phyloP scores from a whole-genome alignment of 2,797 vertebrate genomes.

The Anguilla anguilla region DNA sequence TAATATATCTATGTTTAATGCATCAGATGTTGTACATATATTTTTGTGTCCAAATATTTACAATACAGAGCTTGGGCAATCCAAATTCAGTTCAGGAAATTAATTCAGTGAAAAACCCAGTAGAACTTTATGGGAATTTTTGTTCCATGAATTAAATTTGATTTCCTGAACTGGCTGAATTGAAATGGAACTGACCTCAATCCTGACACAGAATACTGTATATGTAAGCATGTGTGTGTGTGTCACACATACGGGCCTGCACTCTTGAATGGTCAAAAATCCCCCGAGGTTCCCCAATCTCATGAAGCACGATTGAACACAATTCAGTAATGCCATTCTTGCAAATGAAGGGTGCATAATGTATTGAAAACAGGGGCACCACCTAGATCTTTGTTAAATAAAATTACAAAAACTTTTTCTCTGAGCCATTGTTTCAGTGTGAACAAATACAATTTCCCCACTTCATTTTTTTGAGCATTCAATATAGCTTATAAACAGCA shows the following conservation, averaged over 20 bases:
- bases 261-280: neutral
- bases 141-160: too few relatives aligned
- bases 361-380: too few relatives aligned
- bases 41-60: neutral
- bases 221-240: neutral
- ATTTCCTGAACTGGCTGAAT: too few relatives aligned
- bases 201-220: neutral
- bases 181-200: too few relatives aligned
- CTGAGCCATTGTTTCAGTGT: too few relatives aligned
- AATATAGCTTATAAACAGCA: neutral
- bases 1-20: neutral
- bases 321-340: too few relatives aligned
- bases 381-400: too few relatives aligned
- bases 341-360: too few relatives aligned
- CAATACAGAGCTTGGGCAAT: neutral
- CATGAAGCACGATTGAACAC: too few relatives aligned
- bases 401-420: too few relatives aligned
- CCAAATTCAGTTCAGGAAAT: neutral
- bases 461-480: neutral
- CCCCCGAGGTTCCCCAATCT: too few relatives aligned
- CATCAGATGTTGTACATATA: neutral
- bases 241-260: neutral
- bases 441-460: neutral
- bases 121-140: neutral
- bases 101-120: neutral